Percentiles rank a stretch among this genome's conserved stretches.
phyloP scores from a whole-genome alignment of 2,797 vertebrate species.

The Coccyzus lansbergi region DNA sequence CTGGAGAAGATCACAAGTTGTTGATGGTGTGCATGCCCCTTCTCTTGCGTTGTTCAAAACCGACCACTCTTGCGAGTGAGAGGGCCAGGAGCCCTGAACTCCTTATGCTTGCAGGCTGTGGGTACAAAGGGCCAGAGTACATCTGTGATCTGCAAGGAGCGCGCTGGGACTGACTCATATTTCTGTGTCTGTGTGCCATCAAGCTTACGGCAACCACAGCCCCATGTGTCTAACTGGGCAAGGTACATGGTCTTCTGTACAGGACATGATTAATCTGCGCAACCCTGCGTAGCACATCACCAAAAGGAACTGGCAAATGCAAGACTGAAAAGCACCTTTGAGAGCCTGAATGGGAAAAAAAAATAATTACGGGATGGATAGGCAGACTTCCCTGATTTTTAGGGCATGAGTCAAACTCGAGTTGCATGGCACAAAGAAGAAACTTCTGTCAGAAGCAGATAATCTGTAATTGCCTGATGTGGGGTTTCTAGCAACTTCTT shows the following conservation, averaged over 20 bases:
- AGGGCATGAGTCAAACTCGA: background rate
- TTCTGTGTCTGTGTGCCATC: background rate
- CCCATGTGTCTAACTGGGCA: background rate
- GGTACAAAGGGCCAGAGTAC: background rate
- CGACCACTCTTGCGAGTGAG: background rate
- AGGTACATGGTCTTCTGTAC: rapidly evolving
- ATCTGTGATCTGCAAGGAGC: background rate
- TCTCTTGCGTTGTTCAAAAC: background rate
- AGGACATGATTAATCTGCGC: background rate
- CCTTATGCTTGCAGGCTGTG: background rate
- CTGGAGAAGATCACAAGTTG: constrained; percentile 34
- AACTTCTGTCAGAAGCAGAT: constrained; percentile 7
- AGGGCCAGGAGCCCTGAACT: background rate
- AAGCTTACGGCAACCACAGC: background rate
- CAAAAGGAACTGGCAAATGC: background rate
- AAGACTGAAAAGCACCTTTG: background rate
- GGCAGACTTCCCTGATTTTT: background rate
- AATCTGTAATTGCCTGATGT: background rate
- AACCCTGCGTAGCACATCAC: background rate
- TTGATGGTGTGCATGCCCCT: background rate
- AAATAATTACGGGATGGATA: background rate
- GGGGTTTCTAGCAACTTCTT: constrained; percentile 60
- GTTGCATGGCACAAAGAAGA: background rate
- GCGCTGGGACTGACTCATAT: background rate
- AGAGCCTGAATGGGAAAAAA: background rate